Percentiles rank a stretch among this genome's conserved stretches.
Conservation (phyloP, 2,113 vertebrate genomes). For the Ibidorhyncha struthersii region DNA sequence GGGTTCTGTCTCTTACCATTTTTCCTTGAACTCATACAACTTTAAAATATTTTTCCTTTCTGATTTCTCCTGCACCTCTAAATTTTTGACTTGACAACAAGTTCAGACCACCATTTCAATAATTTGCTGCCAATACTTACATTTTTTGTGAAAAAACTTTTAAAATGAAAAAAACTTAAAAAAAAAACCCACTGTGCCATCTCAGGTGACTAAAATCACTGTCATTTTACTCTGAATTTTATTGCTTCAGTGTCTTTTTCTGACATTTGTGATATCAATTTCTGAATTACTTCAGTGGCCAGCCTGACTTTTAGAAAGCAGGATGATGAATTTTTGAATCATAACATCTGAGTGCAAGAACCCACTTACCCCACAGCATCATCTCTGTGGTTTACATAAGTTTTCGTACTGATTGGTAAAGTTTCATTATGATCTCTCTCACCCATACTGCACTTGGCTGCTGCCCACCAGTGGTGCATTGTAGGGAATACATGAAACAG, state of each 20-base stretch:
- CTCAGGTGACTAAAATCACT: background rate
- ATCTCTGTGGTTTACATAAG: background rate
- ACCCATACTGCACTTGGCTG: conserved; percentile 39
- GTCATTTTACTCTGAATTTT: background rate
- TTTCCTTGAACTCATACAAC: background rate
- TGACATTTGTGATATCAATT: background rate
- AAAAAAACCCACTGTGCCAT: background rate
- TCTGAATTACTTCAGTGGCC: background rate
- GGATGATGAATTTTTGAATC: background rate
- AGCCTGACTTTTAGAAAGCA: background rate
- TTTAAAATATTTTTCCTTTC: background rate
- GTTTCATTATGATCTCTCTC: background rate
- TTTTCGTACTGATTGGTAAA: background rate
- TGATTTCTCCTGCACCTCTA: background rate
- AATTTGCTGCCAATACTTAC: background rate
- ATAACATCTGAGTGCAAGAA: background rate
- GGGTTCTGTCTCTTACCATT: background rate
- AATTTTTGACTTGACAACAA: background rate
- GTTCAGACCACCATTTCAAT: background rate
- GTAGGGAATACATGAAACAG: conserved; percentile 47
- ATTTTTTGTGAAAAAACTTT: background rate
- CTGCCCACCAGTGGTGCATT: conserved; percentile 68
- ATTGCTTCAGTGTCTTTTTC: background rate
- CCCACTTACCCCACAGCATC: background rate
- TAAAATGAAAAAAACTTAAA: background rate